A percentile compares a stretch with the other conserved stretches of the same genome.
Conservation (phyloP, 2,113 vertebrate species). For the Acrocephalus kingi region DNA sequence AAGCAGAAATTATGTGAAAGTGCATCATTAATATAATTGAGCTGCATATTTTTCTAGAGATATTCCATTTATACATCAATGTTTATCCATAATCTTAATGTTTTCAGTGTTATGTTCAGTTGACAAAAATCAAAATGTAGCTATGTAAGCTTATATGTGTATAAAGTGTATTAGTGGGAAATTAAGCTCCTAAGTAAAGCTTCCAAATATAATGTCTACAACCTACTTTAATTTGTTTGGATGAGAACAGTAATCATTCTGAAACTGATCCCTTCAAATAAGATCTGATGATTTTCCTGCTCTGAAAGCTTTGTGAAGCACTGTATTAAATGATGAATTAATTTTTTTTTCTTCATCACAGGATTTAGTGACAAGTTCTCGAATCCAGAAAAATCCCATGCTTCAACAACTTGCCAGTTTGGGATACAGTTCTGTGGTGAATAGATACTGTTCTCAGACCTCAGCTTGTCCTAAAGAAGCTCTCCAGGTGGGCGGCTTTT, state of each 20-base stretch:
- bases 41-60: not conserved
- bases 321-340: not conserved
- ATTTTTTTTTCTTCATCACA: not conserved
- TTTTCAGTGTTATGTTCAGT: not conserved
- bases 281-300: not conserved
- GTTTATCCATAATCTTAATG: not conserved
- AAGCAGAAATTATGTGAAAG: not conserved
- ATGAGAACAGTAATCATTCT: not conserved
- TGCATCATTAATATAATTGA: not conserved
- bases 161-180: not conserved
- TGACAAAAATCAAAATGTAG: not conserved
- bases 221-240: not conserved
- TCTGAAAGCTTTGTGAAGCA: not conserved
- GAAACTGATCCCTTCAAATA: not conserved
- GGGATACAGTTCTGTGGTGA: conserved; percentile 80
- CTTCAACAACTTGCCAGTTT: conserved; percentile 76
- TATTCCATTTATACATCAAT: not conserved
- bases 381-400: conserved; percentile 53
- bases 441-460: conserved; percentile 74
- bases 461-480: conserved; percentile 69
- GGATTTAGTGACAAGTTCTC: conserved; percentile 77
- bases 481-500: conserved; percentile 76
- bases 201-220: not conserved
- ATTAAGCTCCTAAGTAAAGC: not conserved
- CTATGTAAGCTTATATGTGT: not conserved